Evolutionary conservation across 2,797 vertebrate species (phyloP).

Genomic region (Margarornis squamiger): DNA sequence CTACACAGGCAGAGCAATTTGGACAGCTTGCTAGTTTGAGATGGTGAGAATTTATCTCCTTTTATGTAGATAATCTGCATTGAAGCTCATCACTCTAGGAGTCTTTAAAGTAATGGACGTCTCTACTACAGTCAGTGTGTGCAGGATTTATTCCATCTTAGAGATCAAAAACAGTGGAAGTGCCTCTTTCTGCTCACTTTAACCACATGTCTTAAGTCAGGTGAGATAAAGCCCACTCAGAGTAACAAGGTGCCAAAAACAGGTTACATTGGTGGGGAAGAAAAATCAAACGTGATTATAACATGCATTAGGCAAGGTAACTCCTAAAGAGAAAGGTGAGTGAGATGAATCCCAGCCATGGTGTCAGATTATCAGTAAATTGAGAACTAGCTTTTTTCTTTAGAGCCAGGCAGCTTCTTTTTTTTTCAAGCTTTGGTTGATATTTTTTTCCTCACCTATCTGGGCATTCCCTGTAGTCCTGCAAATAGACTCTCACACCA

Average conservation of each 20-base stretch:
- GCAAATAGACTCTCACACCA: background rate
- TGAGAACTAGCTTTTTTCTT: background rate
- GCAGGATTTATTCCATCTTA: background rate
- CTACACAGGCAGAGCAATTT: background rate
- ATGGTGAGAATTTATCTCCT: background rate
- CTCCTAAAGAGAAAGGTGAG: slow-evolving; percentile 19
- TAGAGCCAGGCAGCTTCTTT: background rate
- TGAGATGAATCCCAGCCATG: background rate
- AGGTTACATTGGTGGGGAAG: background rate
- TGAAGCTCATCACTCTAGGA: background rate
- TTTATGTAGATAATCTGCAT: background rate
- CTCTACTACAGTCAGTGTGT: background rate
- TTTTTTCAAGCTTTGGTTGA: background rate
- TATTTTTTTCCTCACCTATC: slow-evolving; percentile 16
- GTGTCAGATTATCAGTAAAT: slow-evolving; percentile 52
- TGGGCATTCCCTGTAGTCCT: background rate
- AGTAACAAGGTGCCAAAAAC: background rate
- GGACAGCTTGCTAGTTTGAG: background rate
- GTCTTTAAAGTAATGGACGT: background rate
- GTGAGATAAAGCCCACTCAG: background rate
- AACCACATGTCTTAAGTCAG: background rate
- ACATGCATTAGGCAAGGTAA: background rate
- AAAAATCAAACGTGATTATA: background rate
- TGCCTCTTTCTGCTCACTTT: background rate
- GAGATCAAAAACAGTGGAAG: background rate